A percentile compares a stretch with the other conserved stretches of the same genome.
Conservation (phyloP, 2,888 invertebrate genomes). For the Tetranychus piercei region DNA sequence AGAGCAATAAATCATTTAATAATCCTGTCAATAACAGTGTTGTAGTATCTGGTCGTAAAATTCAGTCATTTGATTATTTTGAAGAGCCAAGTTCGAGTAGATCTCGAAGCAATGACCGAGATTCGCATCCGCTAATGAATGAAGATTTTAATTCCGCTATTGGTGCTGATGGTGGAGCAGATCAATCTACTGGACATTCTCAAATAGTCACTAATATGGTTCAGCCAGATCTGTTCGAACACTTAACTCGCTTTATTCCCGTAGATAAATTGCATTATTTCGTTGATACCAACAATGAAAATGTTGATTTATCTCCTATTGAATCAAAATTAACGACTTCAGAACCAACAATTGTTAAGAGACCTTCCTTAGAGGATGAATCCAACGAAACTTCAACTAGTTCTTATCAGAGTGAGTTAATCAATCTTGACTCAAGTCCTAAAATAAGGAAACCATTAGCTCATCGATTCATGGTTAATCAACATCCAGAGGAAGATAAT, state of each 20-base stretch:
- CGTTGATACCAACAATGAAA: neutral
- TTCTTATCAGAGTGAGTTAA: neutral
- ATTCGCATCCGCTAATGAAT: constrained; percentile 24
- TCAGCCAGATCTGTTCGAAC: neutral
- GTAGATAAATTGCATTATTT: neutral
- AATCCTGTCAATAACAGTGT: neutral
- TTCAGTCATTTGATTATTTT: constrained; percentile 7
- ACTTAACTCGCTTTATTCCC: neutral
- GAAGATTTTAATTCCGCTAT: constrained; percentile 25
- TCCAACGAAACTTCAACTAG: neutral
- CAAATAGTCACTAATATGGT: neutral
- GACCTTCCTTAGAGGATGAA: neutral
- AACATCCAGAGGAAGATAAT: neutral
- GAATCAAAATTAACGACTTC: neutral
- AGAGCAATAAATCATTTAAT: neutral
- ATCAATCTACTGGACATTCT: neutral
- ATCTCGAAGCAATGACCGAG: constrained; percentile 4
- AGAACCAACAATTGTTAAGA: neutral
- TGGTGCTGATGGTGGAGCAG: neutral
- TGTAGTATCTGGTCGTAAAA: neutral
- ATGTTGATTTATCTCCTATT: neutral
- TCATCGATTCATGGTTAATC: constrained; percentile 5
- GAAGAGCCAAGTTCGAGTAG: neutral
- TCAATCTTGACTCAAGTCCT: constrained; percentile 9
- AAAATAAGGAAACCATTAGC: neutral